These are phyloP conservation scores for Iselma pallidipennis DNA, from an alignment of 2,888 invertebrate genomes.

Conservation along the genomic window DNA sequence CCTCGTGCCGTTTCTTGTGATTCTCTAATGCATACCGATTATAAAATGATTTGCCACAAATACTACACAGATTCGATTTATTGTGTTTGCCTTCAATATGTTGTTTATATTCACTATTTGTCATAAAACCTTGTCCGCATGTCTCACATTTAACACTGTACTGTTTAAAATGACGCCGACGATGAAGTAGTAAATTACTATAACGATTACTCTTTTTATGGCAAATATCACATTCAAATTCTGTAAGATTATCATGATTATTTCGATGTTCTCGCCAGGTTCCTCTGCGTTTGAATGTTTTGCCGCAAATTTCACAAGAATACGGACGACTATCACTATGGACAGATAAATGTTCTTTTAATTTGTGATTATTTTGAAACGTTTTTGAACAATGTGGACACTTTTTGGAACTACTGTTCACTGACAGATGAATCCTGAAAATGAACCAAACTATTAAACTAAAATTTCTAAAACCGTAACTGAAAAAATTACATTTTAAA, in stretches of 20 bases:
- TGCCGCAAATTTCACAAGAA: constrained; percentile 33
- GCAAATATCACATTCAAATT: constrained; percentile 58
- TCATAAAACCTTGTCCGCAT: constrained; percentile 42
- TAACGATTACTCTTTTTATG: constrained; percentile 58
- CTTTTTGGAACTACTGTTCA: not conserved
- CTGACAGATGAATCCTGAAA: not conserved
- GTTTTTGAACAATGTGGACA: constrained; percentile 54
- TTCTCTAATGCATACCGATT: not conserved
- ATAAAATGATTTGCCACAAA: not conserved
- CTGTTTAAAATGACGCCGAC: constrained; percentile 59
- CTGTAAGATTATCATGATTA: constrained; percentile 20
- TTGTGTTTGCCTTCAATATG: constrained; percentile 41
- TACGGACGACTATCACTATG: constrained; percentile 60
- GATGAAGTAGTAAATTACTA: constrained; percentile 55
- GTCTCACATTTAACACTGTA: constrained; percentile 58
- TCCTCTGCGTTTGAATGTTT: constrained; percentile 33
- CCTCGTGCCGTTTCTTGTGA: not conserved
- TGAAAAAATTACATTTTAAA: too few relatives aligned
- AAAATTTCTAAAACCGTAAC: too few relatives aligned
- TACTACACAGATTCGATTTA: not conserved
- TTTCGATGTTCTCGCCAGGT: constrained; percentile 30
- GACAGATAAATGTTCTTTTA: constrained; percentile 59
- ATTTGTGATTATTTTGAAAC: constrained; percentile 50
- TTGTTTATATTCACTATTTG: constrained; percentile 42
- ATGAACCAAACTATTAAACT: too few relatives aligned